Percentiles rank a stretch among this genome's conserved stretches.
These are phyloP conservation scores for Lasioglossum figueresi DNA, from an alignment of 2,888 invertebrate species.

Conservation along the genomic window DNA sequence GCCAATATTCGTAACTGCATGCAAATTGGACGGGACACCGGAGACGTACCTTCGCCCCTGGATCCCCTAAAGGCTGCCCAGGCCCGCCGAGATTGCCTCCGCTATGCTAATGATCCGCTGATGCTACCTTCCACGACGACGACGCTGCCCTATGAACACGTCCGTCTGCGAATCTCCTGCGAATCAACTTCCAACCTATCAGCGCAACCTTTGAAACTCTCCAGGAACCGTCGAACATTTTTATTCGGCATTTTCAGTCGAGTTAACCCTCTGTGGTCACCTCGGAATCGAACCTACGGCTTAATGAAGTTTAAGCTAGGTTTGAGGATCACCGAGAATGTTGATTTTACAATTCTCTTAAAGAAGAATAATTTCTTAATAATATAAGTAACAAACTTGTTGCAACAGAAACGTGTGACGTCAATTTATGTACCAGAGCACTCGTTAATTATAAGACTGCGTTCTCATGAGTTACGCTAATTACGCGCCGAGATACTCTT, in stretches of 20 bases:
- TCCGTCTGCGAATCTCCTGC: not conserved
- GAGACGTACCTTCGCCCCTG: slow-evolving; percentile 13
- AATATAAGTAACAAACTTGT: too few relatives aligned
- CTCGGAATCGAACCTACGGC: not conserved
- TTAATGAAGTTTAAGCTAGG: not conserved
- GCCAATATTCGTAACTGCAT: slow-evolving; percentile 50
- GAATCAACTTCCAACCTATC: not conserved
- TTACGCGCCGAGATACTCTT: not conserved
- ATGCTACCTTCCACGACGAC: not conserved
- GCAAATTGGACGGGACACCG: slow-evolving; percentile 53
- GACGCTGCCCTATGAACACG: not conserved
- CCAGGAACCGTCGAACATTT: not conserved
- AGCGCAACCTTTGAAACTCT: not conserved
- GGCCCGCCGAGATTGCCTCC: not conserved
- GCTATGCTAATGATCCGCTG: not conserved
- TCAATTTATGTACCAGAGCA: not conserved
- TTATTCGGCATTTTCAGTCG: not conserved
- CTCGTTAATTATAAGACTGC: not conserved
- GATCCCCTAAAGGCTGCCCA: slow-evolving; percentile 8
- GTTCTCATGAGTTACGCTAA: not conserved
- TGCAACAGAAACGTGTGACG: not conserved
- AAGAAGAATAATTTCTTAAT: too few relatives aligned
- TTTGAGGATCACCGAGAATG: not conserved
- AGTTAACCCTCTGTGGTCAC: not conserved
- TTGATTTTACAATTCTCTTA: too few relatives aligned